Base-by-base conservation (phyloP, 64 coral and sea anemone genomes). In the Pocillopora damicornis region DNA sequence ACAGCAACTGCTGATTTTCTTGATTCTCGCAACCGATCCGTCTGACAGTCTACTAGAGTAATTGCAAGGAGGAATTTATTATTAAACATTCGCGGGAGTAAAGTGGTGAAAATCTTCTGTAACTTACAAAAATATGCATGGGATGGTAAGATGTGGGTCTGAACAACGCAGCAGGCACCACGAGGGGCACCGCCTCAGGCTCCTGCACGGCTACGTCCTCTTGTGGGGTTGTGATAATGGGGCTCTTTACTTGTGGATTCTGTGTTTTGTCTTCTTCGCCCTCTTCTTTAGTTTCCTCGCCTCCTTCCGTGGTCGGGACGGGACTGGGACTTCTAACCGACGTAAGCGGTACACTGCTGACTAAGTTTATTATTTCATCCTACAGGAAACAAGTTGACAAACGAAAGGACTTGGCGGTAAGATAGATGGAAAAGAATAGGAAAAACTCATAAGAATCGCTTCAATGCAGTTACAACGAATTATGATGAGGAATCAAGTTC, bases 91-190 rank as follows among this genome's bases (percentile, higher is more conserved):
- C 1, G 42, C 42, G 42, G 42, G 42, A 51, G 42, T 7, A 51
- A 51, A 51, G 42, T 51, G 42, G 42, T 51, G 22, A 69, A n/a
- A n/a, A n/a, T 22, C 4, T 69, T 69, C 22, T 23, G 20, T 71
- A 23, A 95, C 93, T 95, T 83, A 95, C 94, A 86, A 95, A 97
- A 78, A 97, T 97, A 57, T 97, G 94, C 94, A 97, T 88, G 7
- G 94, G 91, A 36, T 97, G 94, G 59, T 93, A 93, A 3, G 88
- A 82, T 11, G 87, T 38, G 76, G 94, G 91, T 65, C 89, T 87
- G 45, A 97, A 97, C 69, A 97, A 69, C 1, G 91, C 88, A 4
- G 94, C 88, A 37, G 94, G 94, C 60, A 97, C 94, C 69, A 97
- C 94, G 30, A 97, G 88, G 68, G 94, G 94, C 9, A 91, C 88